These are phyloP conservation scores for Myotis vivesi DNA, from an alignment of 2,797 vertebrate genomes.

Conservation along the genomic window DNA sequence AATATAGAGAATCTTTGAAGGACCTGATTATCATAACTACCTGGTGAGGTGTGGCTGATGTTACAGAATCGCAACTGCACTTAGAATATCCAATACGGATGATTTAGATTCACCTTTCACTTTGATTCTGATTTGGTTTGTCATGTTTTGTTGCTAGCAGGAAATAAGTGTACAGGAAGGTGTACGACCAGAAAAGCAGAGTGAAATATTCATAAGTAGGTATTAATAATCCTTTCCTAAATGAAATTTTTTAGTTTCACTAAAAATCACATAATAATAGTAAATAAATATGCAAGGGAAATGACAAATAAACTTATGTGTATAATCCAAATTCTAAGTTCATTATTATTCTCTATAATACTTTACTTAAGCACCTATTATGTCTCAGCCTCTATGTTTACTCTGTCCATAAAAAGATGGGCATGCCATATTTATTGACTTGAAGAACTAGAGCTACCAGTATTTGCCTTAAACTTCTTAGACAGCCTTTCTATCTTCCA, in stretches of 20 bases:
- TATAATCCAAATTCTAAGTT: neutral
- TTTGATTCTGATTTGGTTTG: conserved; percentile 29
- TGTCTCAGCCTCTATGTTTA: neutral
- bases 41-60: neutral
- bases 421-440: neutral
- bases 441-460: neutral
- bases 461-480: neutral
- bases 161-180: neutral
- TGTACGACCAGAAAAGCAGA: neutral
- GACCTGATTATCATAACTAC: neutral
- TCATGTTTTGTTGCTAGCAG: neutral
- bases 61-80: neutral
- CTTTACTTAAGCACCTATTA: neutral
- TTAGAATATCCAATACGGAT: neutral
- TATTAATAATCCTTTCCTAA: neutral
- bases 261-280: neutral
- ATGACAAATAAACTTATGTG: neutral
- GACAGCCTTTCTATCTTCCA: neutral
- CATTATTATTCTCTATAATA: neutral
- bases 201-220: neutral
- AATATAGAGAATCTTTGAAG: conserved; percentile 36
- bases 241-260: neutral
- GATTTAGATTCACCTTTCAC: neutral
- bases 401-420: neutral
- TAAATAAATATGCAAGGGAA: neutral